Evolutionary conservation across 1,140 invertebrate species (phyloP), one percentile per base, ranked within the genome.

Genomic region (Tetragonula clypearis): DNA sequence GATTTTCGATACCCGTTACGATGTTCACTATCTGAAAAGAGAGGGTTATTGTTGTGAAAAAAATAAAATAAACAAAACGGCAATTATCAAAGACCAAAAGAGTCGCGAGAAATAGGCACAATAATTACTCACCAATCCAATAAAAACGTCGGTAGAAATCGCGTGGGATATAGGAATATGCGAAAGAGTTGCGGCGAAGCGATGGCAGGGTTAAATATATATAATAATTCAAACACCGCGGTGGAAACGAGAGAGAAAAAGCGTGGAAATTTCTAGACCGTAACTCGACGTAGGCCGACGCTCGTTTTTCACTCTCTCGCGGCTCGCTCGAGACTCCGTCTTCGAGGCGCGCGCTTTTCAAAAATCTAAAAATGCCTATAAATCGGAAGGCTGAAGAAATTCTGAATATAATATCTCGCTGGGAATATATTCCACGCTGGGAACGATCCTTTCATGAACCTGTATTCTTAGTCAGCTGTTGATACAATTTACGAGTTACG

Each of bases 291-390:
- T 49, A 49, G 75, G 35, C 26, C 60, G 11, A 21, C 35, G 75
- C 75, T 78, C 75, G 75, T 78, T 78, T 78, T 78, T 66, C 75
- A 78, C 58, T 78, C 75, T 78, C 58, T 65, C 35, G 75, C 35
- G 35, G 30, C 23, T n/a, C 15, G 58, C 35, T 35, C 23, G 15
- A n/a, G 75, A 26, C 49, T 62, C 58, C 21, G 56, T 62, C 30
- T 76, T 62, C 30, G 17, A 35, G 56, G 60, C 23, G 49, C 60
- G 2, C 60, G 58, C 35, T 78, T 72, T 78, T 78, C 65, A 49
- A 49, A 49, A 65, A 35, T 65, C 65, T 35, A 35, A 35, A 78
- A 78, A n/a, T 17, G 58, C 23, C 35, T 65, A 65, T 62, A 77
- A 77, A 77, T 77, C 23, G 6, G 35, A 41, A 76, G 74, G 62